These are phyloP conservation scores for Pterobdella sp. DNA, from an alignment of 2,888 invertebrate genomes.

Conservation along the genomic window DNA sequence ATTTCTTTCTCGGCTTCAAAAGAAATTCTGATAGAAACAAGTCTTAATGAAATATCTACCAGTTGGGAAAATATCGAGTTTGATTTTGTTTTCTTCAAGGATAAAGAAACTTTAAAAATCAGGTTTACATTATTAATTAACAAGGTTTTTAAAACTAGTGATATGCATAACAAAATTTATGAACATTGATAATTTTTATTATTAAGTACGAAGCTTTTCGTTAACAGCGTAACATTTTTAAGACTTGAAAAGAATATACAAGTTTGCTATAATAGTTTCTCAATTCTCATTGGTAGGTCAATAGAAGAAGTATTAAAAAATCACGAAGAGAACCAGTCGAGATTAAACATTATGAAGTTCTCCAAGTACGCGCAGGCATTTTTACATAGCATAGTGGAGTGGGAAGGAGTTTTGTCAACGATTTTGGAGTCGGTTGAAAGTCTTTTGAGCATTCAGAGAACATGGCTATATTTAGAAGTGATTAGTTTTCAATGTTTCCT, in stretches of 20 bases:
- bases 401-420: constrained; percentile 75
- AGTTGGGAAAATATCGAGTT: constrained; percentile 67
- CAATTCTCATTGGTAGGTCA: constrained; percentile 40
- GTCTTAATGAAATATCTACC: constrained; percentile 62
- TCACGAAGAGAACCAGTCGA: constrained; percentile 76
- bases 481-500: background rate
- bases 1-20: constrained; percentile 79
- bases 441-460: constrained; percentile 71
- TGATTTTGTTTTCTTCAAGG: constrained; percentile 66
- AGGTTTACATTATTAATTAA: too few relatives aligned
- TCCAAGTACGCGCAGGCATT: constrained; percentile 75
- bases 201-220: too few relatives aligned
- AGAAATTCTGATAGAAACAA: constrained; percentile 72
- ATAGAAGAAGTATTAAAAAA: constrained; percentile 70
- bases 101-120: constrained; percentile 61
- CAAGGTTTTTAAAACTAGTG: too few relatives aligned
- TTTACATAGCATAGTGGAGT: constrained; percentile 70
- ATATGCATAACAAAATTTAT: too few relatives aligned
- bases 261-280: background rate
- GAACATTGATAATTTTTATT: too few relatives aligned
- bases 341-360: constrained; percentile 76
- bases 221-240: too few relatives aligned
- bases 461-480: constrained; percentile 74
- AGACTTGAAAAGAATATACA: too few relatives aligned
- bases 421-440: constrained; percentile 74